Conservation (phyloP, 2,113 vertebrate genomes). For the Apus apus region DNA sequence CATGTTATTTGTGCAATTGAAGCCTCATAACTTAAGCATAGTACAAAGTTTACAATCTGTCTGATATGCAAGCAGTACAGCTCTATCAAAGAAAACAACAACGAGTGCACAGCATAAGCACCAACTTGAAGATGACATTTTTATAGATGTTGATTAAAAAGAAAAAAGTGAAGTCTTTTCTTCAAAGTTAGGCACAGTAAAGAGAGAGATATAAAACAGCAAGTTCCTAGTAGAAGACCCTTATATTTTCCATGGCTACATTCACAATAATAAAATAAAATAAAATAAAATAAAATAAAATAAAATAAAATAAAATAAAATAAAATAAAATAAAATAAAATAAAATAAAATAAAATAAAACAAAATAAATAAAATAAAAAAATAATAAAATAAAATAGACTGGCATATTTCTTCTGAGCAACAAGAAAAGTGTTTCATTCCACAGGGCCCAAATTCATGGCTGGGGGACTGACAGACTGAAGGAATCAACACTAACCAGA, state of each 20-base stretch:
- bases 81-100: background rate
- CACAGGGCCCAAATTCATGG: background rate
- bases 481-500: background rate
- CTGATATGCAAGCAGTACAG: background rate
- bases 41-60: background rate
- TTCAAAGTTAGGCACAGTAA: background rate
- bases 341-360: background rate
- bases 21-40: background rate
- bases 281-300: background rate
- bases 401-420: background rate
- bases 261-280: background rate
- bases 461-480: background rate
- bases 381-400: background rate
- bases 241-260: background rate
- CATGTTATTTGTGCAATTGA: background rate
- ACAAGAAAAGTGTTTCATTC: background rate
- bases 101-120: background rate
- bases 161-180: background rate
- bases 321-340: background rate
- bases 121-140: background rate
- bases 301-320: background rate
- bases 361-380: background rate
- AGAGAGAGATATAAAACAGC: background rate
- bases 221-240: background rate
- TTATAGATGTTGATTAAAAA: background rate